Conservation (phyloP, 1,140 invertebrate genomes). For the silkworm (Bombyx mori) region ASM3026992v2 NC_085119.1:9813001-9813500, state of each 20-base stretch:
- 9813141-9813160: not conserved
- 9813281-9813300: constrained; percentile 3
- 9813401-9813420: constrained; percentile 2
- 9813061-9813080: no score
- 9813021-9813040: no score
- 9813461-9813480: no score
- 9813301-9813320: not conserved
- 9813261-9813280: constrained; percentile 4
- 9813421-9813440: not conserved
- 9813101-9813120: no score
- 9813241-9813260: constrained; percentile 1
- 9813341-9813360: not conserved
- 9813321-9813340: constrained; percentile 5
- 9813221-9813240: not conserved
- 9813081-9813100: no score
- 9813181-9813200: no score
- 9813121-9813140: not conserved
- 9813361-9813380: constrained; percentile 3
- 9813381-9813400: constrained; percentile 28
- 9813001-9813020: no score
- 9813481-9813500: no score
- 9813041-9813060: no score
- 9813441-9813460: not conserved
- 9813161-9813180: not conserved
- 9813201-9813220: not conserved